Percentiles rank a stretch among this genome's conserved stretches.
These are phyloP conservation scores for Hybognathus amarus DNA, from an alignment of 2,797 vertebrate species.

Conservation along the genomic window DNA sequence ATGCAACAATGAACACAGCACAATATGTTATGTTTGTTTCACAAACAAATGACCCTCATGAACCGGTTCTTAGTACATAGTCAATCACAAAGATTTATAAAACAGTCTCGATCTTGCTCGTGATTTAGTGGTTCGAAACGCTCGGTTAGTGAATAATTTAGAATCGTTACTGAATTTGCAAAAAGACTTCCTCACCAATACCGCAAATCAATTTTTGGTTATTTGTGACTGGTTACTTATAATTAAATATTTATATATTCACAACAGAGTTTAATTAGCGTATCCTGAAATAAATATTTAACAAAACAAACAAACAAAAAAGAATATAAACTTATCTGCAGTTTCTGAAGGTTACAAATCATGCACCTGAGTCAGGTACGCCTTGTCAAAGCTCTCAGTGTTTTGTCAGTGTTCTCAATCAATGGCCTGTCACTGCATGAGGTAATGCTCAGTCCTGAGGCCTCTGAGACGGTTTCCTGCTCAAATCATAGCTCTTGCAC, in stretches of 20 bases:
- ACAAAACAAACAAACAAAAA: neutral
- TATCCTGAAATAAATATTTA: neutral
- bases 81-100: neutral
- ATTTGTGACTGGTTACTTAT: neutral
- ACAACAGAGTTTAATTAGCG: neutral
- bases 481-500: slow-evolving; percentile 49
- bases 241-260: neutral
- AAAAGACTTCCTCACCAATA: neutral
- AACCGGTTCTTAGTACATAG: neutral
- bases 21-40: neutral
- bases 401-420: slow-evolving; percentile 42
- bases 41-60: neutral
- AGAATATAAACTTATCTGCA: neutral
- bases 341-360: neutral
- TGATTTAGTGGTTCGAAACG: neutral
- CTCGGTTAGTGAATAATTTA: neutral
- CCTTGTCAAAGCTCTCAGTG: slow-evolving; percentile 47
- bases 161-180: neutral
- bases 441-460: slow-evolving; percentile 49
- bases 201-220: neutral
- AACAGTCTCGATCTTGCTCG: neutral
- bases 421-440: slow-evolving; percentile 50
- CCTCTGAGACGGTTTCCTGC: slow-evolving; percentile 33
- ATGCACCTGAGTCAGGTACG: slow-evolving; percentile 43
- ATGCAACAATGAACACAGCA: neutral